Conservation (phyloP, 2,113 vertebrate genomes). For the Salminus brasiliensis region DNA sequence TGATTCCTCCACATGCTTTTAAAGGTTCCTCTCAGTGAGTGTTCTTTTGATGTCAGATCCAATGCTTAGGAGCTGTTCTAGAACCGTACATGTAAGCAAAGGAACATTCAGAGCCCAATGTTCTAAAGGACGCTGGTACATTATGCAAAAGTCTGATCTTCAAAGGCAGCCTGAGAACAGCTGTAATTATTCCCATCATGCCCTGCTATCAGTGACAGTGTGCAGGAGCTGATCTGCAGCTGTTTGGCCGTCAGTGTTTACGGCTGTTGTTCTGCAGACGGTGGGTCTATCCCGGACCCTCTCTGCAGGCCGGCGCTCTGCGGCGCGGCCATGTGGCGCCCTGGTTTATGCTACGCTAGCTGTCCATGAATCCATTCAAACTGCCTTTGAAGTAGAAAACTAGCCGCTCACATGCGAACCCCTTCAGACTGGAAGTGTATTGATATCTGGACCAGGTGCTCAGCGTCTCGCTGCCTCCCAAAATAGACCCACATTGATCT, state of each 20-base stretch:
- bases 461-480: slow-evolving; percentile 55
- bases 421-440: slow-evolving; percentile 67
- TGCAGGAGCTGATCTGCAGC: slow-evolving; percentile 65
- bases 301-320: slow-evolving; percentile 68
- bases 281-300: slow-evolving; percentile 55
- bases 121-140: background rate
- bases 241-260: slow-evolving; percentile 68
- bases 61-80: background rate
- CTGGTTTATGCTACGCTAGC: slow-evolving; percentile 59
- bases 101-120: background rate
- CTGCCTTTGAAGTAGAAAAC: slow-evolving; percentile 65
- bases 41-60: too few relatives aligned
- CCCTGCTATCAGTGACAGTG: slow-evolving; percentile 54
- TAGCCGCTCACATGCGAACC: slow-evolving; percentile 67
- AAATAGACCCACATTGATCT: slow-evolving; percentile 58
- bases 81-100: background rate
- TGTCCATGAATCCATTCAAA: slow-evolving; percentile 27
- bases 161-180: slow-evolving; percentile 15
- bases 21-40: too few relatives aligned
- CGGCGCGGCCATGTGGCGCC: slow-evolving; percentile 66
- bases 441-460: slow-evolving; percentile 74
- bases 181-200: slow-evolving; percentile 34
- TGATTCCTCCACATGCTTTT: too few relatives aligned
- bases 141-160: background rate
- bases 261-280: slow-evolving; percentile 46